A percentile compares a stretch with the other conserved stretches of the same genome.
phyloP scores from a whole-genome alignment of 2,888 invertebrate genomes.

The Leucophora obtusa region DNA sequence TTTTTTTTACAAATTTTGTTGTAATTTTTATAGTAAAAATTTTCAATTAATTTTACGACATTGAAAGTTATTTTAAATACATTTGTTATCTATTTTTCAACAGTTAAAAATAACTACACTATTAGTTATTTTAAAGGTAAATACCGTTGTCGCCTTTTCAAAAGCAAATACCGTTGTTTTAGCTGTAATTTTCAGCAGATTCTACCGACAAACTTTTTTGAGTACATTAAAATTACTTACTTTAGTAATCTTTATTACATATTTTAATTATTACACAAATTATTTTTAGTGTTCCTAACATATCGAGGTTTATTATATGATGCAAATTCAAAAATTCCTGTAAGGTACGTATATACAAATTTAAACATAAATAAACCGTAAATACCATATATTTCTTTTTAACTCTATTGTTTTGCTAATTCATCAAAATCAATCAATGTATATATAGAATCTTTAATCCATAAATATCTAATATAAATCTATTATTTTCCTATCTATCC shows the following conservation, averaged over 20 bases:
- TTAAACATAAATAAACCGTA: not conserved
- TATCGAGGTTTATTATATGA: constrained; percentile 76
- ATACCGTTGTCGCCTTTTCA: too few relatives aligned
- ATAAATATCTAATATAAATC: not conserved
- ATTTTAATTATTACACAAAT: not conserved
- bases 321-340: constrained; percentile 73
- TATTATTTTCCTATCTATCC: not conserved
- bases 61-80: too few relatives aligned
- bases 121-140: too few relatives aligned
- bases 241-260: not conserved
- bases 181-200: too few relatives aligned
- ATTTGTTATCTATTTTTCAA: too few relatives aligned
- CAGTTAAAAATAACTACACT: too few relatives aligned
- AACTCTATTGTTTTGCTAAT: not conserved
- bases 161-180: too few relatives aligned
- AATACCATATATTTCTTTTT: not conserved
- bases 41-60: too few relatives aligned
- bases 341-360: constrained; percentile 54
- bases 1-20: too few relatives aligned
- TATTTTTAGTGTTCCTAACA: constrained; percentile 72
- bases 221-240: too few relatives aligned
- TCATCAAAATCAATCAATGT: not conserved
- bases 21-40: too few relatives aligned
- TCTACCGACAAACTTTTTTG: too few relatives aligned
- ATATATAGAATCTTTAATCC: not conserved